A percentile compares a stretch with the other conserved stretches of the same genome.
Evolutionary conservation across 2,113 vertebrate genomes (phyloP).

Genomic region (Gulo gulo): DNA sequence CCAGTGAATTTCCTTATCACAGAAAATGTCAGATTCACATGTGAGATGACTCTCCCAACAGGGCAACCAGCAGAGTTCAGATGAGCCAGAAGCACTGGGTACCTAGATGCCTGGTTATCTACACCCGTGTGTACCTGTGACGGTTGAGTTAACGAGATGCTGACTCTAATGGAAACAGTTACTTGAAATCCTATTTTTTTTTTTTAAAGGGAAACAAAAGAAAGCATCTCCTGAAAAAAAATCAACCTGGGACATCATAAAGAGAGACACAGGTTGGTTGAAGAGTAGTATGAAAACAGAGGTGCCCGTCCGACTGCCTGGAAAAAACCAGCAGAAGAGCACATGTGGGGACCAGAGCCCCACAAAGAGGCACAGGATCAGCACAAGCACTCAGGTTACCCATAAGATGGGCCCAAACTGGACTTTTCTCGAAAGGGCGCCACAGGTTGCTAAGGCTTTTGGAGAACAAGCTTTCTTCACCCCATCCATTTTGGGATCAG

Average conservation of each 20-base stretch:
- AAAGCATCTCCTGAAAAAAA: not conserved
- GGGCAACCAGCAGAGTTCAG: not conserved
- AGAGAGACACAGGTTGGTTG: not conserved
- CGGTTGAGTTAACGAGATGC: not conserved
- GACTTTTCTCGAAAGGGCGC: not conserved
- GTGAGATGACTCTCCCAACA: not conserved
- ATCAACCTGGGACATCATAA: not conserved
- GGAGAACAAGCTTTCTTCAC: not conserved
- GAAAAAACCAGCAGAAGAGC: not conserved
- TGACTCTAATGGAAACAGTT: not conserved
- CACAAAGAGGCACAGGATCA: not conserved
- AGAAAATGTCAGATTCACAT: not conserved
- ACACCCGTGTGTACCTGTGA: not conserved
- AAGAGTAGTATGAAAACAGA: not conserved
- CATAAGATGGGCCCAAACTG: not conserved
- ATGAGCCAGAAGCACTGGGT: not conserved
- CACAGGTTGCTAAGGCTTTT: not conserved
- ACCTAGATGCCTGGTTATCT: not conserved
- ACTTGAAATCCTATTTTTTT: not conserved
- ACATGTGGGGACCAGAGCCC: not conserved
- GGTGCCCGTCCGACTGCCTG: not conserved
- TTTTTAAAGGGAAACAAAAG: not conserved
- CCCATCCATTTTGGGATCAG: not conserved
- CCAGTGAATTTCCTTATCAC: not conserved
- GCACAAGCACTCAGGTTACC: not conserved